Evolutionary conservation across 2,888 invertebrate species (phyloP).

Genomic region (Plagodis pulveraria): DNA sequence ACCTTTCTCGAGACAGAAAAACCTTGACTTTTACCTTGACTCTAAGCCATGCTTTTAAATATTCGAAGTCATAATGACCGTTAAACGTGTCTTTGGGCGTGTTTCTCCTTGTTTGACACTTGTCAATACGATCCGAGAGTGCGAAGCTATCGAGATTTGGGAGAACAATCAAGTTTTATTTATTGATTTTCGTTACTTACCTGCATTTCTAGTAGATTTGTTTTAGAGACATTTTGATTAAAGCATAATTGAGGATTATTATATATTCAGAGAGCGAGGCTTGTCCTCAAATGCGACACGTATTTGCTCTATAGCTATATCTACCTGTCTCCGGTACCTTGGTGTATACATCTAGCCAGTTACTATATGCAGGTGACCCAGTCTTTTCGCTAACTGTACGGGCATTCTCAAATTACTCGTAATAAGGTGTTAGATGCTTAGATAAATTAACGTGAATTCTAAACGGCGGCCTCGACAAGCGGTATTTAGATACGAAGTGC

Average conservation of each 20-base stretch:
- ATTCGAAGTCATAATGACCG: not conserved
- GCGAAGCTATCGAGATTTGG: constrained; percentile 5
- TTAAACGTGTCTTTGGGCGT: not conserved
- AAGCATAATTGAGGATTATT: no score
- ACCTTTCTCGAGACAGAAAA: not conserved
- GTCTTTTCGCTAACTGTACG: constrained; percentile 75
- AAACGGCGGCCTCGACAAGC: constrained; percentile 32
- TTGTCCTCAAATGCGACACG: no score
- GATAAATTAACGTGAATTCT: constrained; percentile 74
- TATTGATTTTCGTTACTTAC: no score
- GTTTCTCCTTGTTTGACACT: constrained; percentile 2
- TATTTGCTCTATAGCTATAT: constrained; percentile 35
- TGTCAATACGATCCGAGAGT: not conserved
- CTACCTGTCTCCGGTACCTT: constrained; percentile 55
- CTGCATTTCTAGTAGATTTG: no score
- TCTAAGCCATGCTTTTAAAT: no score
- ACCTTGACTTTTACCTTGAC: not conserved
- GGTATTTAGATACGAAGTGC: constrained; percentile 49
- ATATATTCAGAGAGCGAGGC: constrained; percentile 1
- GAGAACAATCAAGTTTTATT: not conserved
- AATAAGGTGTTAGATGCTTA: constrained; percentile 68
- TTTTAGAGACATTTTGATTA: no score
- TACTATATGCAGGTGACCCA: constrained; percentile 74
- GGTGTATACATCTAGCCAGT: constrained; percentile 62
- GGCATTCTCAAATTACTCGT: constrained; percentile 64